These are phyloP conservation scores for Seriola dumerili DNA, from an alignment of 2,113 vertebrate species.

Conservation along the genomic window DNA sequence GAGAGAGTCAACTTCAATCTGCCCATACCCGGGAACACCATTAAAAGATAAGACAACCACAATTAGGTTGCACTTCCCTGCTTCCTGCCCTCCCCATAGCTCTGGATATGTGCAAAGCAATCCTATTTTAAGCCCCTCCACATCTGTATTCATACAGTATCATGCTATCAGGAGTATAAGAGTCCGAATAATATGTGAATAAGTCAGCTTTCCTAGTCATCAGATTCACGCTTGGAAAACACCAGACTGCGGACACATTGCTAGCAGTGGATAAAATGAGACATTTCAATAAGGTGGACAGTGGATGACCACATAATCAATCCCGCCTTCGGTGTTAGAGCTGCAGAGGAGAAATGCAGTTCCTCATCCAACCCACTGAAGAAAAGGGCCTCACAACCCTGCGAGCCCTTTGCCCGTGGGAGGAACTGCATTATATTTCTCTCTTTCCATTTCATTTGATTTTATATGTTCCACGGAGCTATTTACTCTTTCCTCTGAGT, in stretches of 20 bases:
- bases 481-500: conserved; percentile 81
- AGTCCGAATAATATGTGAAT: conserved; percentile 58
- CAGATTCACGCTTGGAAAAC: conserved; percentile 45
- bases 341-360: conserved; percentile 43
- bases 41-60: conserved; percentile 83
- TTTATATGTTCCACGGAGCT: conserved; percentile 78
- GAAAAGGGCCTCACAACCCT: conserved; percentile 58
- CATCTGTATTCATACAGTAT: conserved; percentile 69
- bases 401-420: conserved; percentile 60
- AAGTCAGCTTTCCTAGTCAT: conserved; percentile 44
- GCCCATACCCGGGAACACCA: conserved; percentile 66
- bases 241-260: conserved; percentile 24
- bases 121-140: conserved; percentile 66
- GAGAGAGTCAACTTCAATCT: conserved; percentile 82
- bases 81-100: conserved; percentile 56
- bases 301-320: conserved; percentile 72
- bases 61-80: conserved; percentile 77
- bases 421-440: conserved; percentile 73
- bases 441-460: conserved; percentile 80
- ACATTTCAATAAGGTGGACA: conserved; percentile 70
- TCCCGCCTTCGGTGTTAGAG: conserved; percentile 43
- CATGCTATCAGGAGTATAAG: conserved; percentile 44
- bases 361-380: conserved; percentile 54
- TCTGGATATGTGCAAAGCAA: conserved; percentile 46
- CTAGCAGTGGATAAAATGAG: conserved; percentile 57